Conservation (phyloP, 2,888 invertebrate species). For the Galeopsomyia nigrocyanea region DNA sequence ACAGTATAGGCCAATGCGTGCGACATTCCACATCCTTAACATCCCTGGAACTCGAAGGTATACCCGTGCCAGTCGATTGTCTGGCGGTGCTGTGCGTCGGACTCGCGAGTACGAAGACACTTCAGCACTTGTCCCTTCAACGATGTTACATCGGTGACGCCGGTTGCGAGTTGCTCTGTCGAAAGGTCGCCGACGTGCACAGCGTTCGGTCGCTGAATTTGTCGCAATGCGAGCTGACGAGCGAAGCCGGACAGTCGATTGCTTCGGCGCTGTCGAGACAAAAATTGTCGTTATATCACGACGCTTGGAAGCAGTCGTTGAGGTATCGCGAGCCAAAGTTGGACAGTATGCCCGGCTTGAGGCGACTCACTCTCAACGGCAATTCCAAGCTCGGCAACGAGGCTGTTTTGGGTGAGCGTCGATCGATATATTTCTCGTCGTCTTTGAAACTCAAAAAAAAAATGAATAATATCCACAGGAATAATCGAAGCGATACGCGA, state of each 20-base stretch:
- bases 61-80: constrained; percentile 79
- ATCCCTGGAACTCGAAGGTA: constrained; percentile 77
- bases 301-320: constrained; percentile 85
- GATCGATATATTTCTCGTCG: no score
- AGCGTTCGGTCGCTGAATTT: constrained; percentile 79
- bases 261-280: constrained; percentile 74
- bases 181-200: constrained; percentile 76
- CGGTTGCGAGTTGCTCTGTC: constrained; percentile 80
- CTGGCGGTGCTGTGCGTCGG: constrained; percentile 74
- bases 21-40: constrained; percentile 75
- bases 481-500: constrained; percentile 80
- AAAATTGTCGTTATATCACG: constrained; percentile 81
- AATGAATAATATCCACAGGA: constrained; percentile 54
- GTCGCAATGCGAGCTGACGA: constrained; percentile 77
- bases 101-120: constrained; percentile 74
- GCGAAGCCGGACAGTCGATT: constrained; percentile 75
- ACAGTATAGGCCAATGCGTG: constrained; percentile 76
- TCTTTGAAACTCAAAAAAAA: background rate
- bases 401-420: constrained; percentile 28
- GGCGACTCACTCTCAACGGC: constrained; percentile 78
- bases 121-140: constrained; percentile 78
- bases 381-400: constrained; percentile 67
- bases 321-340: constrained; percentile 82
- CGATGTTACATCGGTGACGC: constrained; percentile 79
- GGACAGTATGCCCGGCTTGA: constrained; percentile 81